These are phyloP conservation scores for Pheosia tremula DNA, from an alignment of 2,888 invertebrate species.

Conservation along the genomic window DNA sequence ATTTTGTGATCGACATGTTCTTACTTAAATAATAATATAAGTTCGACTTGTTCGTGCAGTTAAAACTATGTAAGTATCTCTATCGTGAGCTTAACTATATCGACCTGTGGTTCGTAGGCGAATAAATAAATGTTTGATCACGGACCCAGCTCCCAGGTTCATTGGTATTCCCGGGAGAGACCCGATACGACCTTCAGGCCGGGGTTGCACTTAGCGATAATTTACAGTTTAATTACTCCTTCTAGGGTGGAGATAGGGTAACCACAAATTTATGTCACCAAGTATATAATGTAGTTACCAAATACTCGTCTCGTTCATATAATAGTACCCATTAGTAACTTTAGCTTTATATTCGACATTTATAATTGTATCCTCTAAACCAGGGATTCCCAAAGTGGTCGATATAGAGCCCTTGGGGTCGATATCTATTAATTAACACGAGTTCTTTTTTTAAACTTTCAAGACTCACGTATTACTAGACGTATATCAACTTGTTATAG, in stretches of 20 bases:
- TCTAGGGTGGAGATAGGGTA: constrained; percentile 45
- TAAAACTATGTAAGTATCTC: not conserved
- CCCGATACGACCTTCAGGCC: constrained; percentile 72
- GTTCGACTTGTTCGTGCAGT: too few relatives aligned
- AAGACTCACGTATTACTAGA: too few relatives aligned
- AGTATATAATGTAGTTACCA: constrained; percentile 32
- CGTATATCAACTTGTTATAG: too few relatives aligned
- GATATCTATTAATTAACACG: too few relatives aligned
- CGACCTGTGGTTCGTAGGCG: constrained; percentile 11
- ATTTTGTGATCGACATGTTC: too few relatives aligned
- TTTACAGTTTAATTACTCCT: constrained; percentile 81
- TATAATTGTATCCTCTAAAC: not conserved
- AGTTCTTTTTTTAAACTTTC: too few relatives aligned
- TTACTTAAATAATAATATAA: not conserved
- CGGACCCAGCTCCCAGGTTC: constrained; percentile 56
- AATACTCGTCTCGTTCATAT: constrained; percentile 6
- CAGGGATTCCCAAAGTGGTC: too few relatives aligned
- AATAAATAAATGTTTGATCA: constrained; percentile 68
- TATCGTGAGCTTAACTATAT: not conserved
- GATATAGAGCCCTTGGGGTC: too few relatives aligned
- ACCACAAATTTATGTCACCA: constrained; percentile 48
- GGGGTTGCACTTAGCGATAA: constrained; percentile 75
- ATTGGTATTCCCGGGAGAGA: constrained; percentile 70
- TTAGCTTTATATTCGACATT: not conserved
- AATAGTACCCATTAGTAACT: constrained; percentile 12